Evolutionary conservation across 2,888 invertebrate species (phyloP), one percentile per base, ranked within the genome.

Genomic region (Cosmorhoe ocellata): DNA sequence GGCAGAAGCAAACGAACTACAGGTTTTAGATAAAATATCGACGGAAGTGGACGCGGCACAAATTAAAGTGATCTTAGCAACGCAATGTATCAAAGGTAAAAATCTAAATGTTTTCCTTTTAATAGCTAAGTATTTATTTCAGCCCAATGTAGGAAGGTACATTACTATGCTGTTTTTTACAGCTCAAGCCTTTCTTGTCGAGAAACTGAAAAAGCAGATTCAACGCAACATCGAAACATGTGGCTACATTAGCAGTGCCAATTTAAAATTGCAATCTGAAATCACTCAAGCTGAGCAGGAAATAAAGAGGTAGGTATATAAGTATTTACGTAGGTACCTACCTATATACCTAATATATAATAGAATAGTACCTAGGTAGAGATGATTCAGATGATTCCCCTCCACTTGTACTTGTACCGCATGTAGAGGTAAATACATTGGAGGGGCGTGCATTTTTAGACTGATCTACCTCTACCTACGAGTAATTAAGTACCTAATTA

Each of bases 11-110:
- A 74, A 63, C 41, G 78, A 81, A 44, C 64, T 79, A 1, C 68
- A 78, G 64, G 74, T 76, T 27, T 65, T 87, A 53, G 71, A 74
- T 43, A 77, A 65, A 47, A 81, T 85, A 45, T 72, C 73, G 3
- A 64, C 67, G 7, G 84, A 81, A 70, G 74, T 84, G 28, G 79
- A 78, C 38, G 79, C 83, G 56, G 76, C 81, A 1, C 72, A 84
- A 68, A 61, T 76, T 13, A 76, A 80, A 66, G 73, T 84, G 26
- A 71, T 76, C 48, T 59, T 81, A 36, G 74, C 81, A 11, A 80
- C 63, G 40, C 77, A 84, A 57, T 84, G 82, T 52, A 79, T 79
- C 27, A 86, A 86, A 72, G 86, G 88, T 86, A 77, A 60, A 31
- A n/a, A 18, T 18, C 18, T 18, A 2, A 4, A 18, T 18, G 18